Evolutionary conservation across 2,113 vertebrate genomes (phyloP), one percentile per base, ranked within the genome.

Genomic region (Acrocephalus kingi): DNA sequence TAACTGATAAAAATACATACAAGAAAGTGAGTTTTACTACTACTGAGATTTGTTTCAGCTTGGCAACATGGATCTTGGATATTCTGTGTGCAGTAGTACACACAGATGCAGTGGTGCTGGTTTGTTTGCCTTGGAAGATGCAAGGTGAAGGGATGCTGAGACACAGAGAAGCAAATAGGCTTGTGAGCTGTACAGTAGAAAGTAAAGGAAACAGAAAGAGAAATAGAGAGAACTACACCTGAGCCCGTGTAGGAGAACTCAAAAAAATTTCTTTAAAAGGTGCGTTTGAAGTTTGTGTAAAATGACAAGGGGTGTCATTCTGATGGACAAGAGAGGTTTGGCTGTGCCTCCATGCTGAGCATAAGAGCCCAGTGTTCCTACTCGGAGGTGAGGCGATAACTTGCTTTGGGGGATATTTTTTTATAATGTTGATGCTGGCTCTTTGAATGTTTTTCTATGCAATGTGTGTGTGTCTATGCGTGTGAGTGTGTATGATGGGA

Each of bases 361-460:
- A 97, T 96, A 97, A 97, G 82, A 96, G 91, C 69, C 62, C 30
- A 97, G 95, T 97, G 94, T 97, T 97, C 80, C 55, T 52, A 4
- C 63, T 90, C 78, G 37, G 31, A 93, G 72, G 73, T 92, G 76
- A 97, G 93, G 96, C 79, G 96, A 94, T 95, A 97, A 94, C 94
- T 96, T 95, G 96, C 97, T 97, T 96, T 94, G 66, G 90, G 92
- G 87, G 87, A 91, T 91, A 91, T 87, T 95, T 97, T 97, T 97
- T 97, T 96, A 96, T 96, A 77, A 90, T 97, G 95, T 97, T 97
- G 95, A 96, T 96, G 85, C 95, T 97, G 97, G 97, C 96, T 90
- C 96, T 97, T 96, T 84, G 12, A 90, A 80, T 97, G 93, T 97
- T 97, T 97, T 97, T 94, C 93, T 96, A 96, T 64, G 86, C 89